Conservation (phyloP, 2,113 vertebrate genomes). For the Nerophis lumbriciformis region DNA sequence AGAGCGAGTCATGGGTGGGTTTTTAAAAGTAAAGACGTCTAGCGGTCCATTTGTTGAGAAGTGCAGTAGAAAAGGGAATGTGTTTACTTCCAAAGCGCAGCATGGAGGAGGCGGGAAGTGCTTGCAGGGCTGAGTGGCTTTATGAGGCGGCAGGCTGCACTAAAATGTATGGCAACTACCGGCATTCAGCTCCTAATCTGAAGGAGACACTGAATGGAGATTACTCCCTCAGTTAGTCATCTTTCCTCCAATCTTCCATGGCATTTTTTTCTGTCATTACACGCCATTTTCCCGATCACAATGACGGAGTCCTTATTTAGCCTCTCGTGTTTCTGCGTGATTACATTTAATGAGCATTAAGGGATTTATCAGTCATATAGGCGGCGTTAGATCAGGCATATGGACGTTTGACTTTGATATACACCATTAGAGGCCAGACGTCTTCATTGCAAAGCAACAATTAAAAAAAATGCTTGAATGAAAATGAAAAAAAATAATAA, state of each 20-base stretch:
- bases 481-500: slow-evolving; percentile 30
- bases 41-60: slow-evolving; percentile 48
- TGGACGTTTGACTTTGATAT: slow-evolving; percentile 44
- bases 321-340: slow-evolving; percentile 58
- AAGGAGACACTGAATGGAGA: slow-evolving; percentile 56
- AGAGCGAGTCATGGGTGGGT: slow-evolving; percentile 11
- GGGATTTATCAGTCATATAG: slow-evolving; percentile 50
- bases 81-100: slow-evolving; percentile 57
- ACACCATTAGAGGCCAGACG: slow-evolving; percentile 41
- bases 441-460: slow-evolving; percentile 42
- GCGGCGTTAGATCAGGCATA: slow-evolving; percentile 50
- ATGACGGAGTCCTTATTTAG: slow-evolving; percentile 69
- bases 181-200: slow-evolving; percentile 44
- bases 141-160: slow-evolving; percentile 36
- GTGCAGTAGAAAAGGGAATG: slow-evolving; percentile 14
- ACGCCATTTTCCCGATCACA: slow-evolving; percentile 54
- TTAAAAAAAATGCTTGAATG: slow-evolving; percentile 41
- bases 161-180: slow-evolving; percentile 41
- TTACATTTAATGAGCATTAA: slow-evolving; percentile 64
- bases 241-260: slow-evolving; percentile 57
- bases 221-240: slow-evolving; percentile 63
- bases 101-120: slow-evolving; percentile 46
- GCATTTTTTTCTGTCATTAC: slow-evolving; percentile 59
- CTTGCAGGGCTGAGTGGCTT: slow-evolving; percentile 46
- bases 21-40: slow-evolving; percentile 26